phyloP scores from a whole-genome alignment of 2,797 vertebrate genomes.

The Trichosurus vulpecula region DNA sequence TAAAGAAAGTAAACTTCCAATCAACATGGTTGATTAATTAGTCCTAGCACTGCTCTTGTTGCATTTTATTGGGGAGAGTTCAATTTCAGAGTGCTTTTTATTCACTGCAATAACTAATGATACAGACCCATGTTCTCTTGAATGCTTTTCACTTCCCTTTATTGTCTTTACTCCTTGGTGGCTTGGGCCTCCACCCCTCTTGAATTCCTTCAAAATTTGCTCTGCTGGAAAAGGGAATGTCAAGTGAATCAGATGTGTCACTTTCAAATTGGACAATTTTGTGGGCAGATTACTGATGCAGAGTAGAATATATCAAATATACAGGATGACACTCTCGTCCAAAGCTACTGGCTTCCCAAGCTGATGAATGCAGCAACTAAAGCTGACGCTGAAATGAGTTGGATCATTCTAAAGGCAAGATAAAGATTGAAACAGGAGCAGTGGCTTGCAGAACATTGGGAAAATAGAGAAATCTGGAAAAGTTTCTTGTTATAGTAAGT shows the following conservation, averaged over 20 bases:
- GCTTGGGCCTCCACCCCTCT: conserved; percentile 53
- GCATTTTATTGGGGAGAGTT: conserved; percentile 55
- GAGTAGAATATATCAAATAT: conserved; percentile 46
- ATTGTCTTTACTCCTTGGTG: conserved; percentile 55
- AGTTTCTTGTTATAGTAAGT: conserved; percentile 30
- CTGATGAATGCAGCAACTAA: conserved; percentile 62
- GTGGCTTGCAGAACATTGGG: conserved; percentile 47
- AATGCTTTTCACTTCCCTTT: conserved; percentile 40
- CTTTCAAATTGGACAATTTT: conserved; percentile 75
- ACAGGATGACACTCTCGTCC: conserved; percentile 3
- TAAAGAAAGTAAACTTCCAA: conserved; percentile 49
- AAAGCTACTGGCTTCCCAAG: conserved; percentile 48
- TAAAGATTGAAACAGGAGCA: conserved; percentile 66
- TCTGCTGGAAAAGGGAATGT: conserved; percentile 62
- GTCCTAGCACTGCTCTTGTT: conserved; percentile 46
- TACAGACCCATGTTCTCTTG: conserved; percentile 53
- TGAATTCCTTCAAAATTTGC: conserved; percentile 55
- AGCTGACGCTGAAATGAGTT: conserved; percentile 63
- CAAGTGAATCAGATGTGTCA: conserved; percentile 72
- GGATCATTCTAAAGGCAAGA: conserved; percentile 49
- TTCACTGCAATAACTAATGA: conserved; percentile 58
- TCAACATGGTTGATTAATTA: conserved; percentile 36
- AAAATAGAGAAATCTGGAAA: conserved; percentile 42
- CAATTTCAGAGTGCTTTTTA: conserved; percentile 53
- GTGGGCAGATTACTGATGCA: conserved; percentile 70